Evolutionary conservation across 2,888 invertebrate species (phyloP).

Genomic region (Melieria crassipennis): DNA sequence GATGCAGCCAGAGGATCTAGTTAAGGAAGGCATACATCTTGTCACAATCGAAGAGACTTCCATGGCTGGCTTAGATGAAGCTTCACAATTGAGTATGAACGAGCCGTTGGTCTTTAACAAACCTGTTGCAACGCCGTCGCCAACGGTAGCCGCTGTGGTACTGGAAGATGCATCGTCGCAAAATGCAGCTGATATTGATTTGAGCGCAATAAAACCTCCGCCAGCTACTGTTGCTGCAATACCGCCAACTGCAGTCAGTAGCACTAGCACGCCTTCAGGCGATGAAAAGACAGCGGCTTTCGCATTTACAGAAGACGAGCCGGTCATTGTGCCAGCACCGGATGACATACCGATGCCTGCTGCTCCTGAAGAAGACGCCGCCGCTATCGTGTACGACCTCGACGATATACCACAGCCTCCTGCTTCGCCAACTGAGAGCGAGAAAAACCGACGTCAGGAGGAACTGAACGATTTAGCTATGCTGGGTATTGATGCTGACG

Average conservation of each 20-base stretch:
- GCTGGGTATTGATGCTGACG: slow-evolving; percentile 87
- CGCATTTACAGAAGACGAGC: slow-evolving; percentile 34
- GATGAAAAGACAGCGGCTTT: not conserved
- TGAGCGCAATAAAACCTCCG: slow-evolving; percentile 41
- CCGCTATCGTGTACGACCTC: slow-evolving; percentile 51
- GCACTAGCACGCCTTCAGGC: not conserved
- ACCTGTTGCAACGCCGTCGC: slow-evolving; percentile 37
- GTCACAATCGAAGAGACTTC: slow-evolving; percentile 60
- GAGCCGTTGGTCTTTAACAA: slow-evolving; percentile 54
- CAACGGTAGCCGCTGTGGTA: slow-evolving; percentile 21
- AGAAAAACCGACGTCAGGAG: slow-evolving; percentile 67
- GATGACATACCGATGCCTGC: slow-evolving; percentile 53
- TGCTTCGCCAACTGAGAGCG: slow-evolving; percentile 58
- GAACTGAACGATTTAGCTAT: slow-evolving; percentile 81
- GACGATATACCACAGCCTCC: slow-evolving; percentile 56
- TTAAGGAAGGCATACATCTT: slow-evolving; percentile 62
- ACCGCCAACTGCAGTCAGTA: slow-evolving; percentile 10
- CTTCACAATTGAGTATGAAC: slow-evolving; percentile 55
- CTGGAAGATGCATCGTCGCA: slow-evolving; percentile 32
- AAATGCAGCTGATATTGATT: slow-evolving; percentile 42
- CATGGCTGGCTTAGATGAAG: slow-evolving; percentile 50
- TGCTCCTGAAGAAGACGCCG: slow-evolving; percentile 27
- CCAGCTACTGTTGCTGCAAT: slow-evolving; percentile 41
- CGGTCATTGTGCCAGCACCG: slow-evolving; percentile 26
- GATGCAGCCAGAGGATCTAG: slow-evolving; percentile 57